Evolutionary conservation across 2,797 vertebrate species (phyloP).

Genomic region (Chelonia mydas): DNA sequence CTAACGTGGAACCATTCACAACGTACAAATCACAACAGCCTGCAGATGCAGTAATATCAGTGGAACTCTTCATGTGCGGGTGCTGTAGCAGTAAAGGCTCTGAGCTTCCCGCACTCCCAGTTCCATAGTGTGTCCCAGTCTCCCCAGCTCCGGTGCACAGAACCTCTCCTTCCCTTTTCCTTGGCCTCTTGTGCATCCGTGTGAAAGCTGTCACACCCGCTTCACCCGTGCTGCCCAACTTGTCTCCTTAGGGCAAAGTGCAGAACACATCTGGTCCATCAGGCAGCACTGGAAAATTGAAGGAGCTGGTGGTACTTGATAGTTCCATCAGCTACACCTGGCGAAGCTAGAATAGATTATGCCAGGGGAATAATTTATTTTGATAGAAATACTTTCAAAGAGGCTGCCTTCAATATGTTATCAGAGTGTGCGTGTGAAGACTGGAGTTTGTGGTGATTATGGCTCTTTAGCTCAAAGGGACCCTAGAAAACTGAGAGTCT

Average conservation of each 20-base stretch:
- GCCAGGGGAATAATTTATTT: neutral
- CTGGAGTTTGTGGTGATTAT: neutral
- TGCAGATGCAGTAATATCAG: neutral
- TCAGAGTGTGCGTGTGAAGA: neutral
- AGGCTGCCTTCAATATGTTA: neutral
- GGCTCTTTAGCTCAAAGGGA: neutral
- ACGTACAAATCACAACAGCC: neutral
- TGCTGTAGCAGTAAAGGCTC: neutral
- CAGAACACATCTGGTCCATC: neutral
- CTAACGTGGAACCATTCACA: neutral
- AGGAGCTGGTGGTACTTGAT: neutral
- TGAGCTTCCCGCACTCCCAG: neutral
- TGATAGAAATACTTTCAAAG: neutral
- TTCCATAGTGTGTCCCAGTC: neutral
- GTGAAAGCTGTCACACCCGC: neutral
- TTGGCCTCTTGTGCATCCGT: neutral
- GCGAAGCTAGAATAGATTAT: neutral
- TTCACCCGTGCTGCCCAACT: neutral
- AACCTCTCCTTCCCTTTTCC: neutral
- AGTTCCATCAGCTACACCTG: accelerated
- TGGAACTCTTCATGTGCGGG: neutral
- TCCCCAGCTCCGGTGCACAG: neutral
- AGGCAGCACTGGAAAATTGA: neutral
- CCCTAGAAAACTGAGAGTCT: neutral
- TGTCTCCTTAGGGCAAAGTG: neutral